Base-by-base conservation (phyloP, 1,140 invertebrate genomes). In the Brachionus manjavacas region DNA sequence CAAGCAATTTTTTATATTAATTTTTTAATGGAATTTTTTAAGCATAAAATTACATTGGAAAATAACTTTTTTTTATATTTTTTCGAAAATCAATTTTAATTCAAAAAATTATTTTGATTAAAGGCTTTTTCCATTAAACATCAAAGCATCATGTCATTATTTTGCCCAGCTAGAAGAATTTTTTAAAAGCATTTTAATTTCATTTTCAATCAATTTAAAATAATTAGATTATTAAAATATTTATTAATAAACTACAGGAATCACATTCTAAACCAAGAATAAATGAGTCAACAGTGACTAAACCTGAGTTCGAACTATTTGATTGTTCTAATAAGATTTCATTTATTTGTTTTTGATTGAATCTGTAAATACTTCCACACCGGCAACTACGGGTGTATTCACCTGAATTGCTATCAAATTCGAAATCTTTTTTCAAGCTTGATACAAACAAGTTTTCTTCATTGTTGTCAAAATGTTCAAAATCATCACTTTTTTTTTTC, bases 361-460 rank as follows among this genome's bases (percentile, higher is more conserved):
- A 46, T 76, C 41, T 76, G 46, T 76, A 76, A 4, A 76, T 9
- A 76, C 72, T 76, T n/a, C 72, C 72, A 6, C 72, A 76, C 28
- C 72, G 39, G 49, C 72, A 76, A 25, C 8, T 49, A 8, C 72
- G n/a, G 1, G 14, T 76, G 25, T 49, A 76, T 39, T 49, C 41
- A 25, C 46, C 31, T 12, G 39, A 49, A 23, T 76, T 25, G 9
- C 20, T 25, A 25, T 49, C 43, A 76, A 49, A 49, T n/a, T 76
- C 72, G 41, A 76, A 76, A 49, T 76, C 72, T 76, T 76, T 76
- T 49, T 49, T 76, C 31, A 76, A 28, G 46, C 72, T 76, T 49
- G 49, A 28, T 4, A 76, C 41, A 76, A 76, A 76, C 12, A 49
- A 4, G 28, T 49, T 35, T 35, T 35, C 41, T 49, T 76, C 72